Conservation (phyloP, 2,888 invertebrate species). For the Smittia aterrima region DNA sequence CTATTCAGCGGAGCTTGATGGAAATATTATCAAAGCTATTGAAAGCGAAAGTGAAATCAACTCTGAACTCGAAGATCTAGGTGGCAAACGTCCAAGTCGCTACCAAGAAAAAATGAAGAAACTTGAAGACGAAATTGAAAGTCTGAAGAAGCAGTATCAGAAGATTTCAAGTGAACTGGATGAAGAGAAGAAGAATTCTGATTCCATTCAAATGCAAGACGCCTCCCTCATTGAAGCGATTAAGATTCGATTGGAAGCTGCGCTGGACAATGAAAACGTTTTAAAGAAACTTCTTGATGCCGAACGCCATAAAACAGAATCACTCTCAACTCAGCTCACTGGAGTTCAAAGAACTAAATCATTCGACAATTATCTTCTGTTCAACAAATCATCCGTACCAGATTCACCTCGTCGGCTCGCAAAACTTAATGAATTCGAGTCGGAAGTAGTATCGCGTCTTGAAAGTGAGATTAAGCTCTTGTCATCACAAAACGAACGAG, state of each 20-base stretch:
- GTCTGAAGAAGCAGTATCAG: constrained; percentile 56
- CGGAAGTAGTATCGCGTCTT: constrained; percentile 56
- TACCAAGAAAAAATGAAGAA: constrained; percentile 47
- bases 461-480: constrained; percentile 57
- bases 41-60: constrained; percentile 53
- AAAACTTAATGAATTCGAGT: constrained; percentile 50
- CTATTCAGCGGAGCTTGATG: constrained; percentile 61
- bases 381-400: constrained; percentile 48
- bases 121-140: constrained; percentile 50
- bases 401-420: constrained; percentile 48
- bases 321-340: constrained; percentile 54
- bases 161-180: constrained; percentile 54
- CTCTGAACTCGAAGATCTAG: constrained; percentile 51
- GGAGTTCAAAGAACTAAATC: constrained; percentile 50
- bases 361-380: constrained; percentile 45
- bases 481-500: constrained; percentile 57
- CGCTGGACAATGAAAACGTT: constrained; percentile 64
- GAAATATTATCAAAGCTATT: constrained; percentile 59
- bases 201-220: constrained; percentile 62
- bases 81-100: constrained; percentile 42
- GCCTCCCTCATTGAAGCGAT: constrained; percentile 65
- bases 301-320: constrained; percentile 57
- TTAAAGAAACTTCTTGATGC: constrained; percentile 61
- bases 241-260: constrained; percentile 63
- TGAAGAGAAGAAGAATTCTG: constrained; percentile 60